Base-by-base conservation (phyloP, 1,140 invertebrate species). In the Riptortus pedestris region DNA sequence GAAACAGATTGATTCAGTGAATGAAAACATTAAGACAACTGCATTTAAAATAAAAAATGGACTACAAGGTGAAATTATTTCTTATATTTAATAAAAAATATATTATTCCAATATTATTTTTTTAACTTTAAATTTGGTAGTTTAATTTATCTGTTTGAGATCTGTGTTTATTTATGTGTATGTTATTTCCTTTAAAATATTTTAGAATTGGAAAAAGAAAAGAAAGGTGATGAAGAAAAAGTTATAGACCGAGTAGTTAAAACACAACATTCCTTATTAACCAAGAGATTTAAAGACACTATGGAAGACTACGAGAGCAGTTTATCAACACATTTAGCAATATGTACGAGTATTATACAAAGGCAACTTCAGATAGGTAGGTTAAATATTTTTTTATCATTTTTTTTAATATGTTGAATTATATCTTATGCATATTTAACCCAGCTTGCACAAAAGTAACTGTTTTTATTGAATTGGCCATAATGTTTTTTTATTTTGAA, bases 221-320 rank as follows among this genome's bases (percentile, higher is more conserved):
- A 33, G 26, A 38, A 59, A 38, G 57, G 31, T 18, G 33, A 31
- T 59, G 57, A 55, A 55, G 51, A 29, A 2, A 59, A 20, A 12
- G 2, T 76, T 76, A 28, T 71, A 47, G 11, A 69, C 62, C 9
- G 59, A n/a, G 64, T 65, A 18, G 29, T 47, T 2, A 38, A 22
- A 58, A 65, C 64, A 1, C 64, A 65, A 29, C 28, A 60, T n/a
- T 43, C 57, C 18, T 18, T 65, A 7, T n/a, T 65, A 11, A 28
- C 43, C 14, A 60, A 60, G n/a, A 33, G 47, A 22, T 48, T 61
- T 14, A 45, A 38, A 45, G 64, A 65, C 22, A 24, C 47, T 9
- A 45, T 61, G 27, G 58, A 29, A 20, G 58, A 60, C 11, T 65
- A 65, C 26, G 43, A 65, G 16, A 11, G 18, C 24, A 45, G n/a